phyloP scores from a whole-genome alignment of 2,888 invertebrate species.

The Lasioglossum morio region DNA sequence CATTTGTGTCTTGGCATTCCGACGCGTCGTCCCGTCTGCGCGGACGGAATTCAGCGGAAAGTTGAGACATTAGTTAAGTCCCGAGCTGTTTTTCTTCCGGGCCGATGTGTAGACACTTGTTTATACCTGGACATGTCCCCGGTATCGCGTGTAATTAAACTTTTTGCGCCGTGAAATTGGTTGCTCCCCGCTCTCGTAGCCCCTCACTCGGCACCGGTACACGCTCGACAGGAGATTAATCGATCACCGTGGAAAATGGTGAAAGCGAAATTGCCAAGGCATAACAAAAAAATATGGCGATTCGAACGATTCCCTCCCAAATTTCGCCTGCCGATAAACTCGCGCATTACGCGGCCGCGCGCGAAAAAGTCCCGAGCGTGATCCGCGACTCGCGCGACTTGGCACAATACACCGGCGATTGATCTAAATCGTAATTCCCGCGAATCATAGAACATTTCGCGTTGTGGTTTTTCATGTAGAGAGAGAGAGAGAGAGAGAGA shows the following conservation, averaged over 20 bases:
- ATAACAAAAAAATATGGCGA: constrained; percentile 20
- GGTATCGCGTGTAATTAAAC: constrained; percentile 70
- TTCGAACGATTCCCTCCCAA: constrained; percentile 27
- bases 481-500: neutral
- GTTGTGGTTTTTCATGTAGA: neutral
- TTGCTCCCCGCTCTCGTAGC: constrained; percentile 24
- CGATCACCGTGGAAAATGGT: constrained; percentile 60
- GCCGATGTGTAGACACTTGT: constrained; percentile 50
- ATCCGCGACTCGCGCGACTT: neutral
- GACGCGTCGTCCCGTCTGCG: constrained; percentile 12
- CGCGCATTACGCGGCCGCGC: neutral
- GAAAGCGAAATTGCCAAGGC: constrained; percentile 40
- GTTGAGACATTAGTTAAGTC: neutral
- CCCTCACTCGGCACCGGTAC: constrained; percentile 8
- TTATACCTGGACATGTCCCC: constrained; percentile 64
- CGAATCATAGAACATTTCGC: constrained; percentile 13
- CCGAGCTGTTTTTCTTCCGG: constrained; percentile 18
- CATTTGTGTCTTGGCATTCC: neutral
- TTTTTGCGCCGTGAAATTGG: constrained; percentile 72
- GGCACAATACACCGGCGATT: constrained; percentile 6
- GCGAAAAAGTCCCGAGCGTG: neutral
- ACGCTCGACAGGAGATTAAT: constrained; percentile 49
- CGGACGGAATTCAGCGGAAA: constrained; percentile 44
- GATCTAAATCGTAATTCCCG: constrained; percentile 24
- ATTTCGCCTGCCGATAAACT: constrained; percentile 23